These are phyloP conservation scores for Drosophila parvula DNA, from an alignment of 1,140 invertebrate genomes.

Conservation along the genomic window DNA sequence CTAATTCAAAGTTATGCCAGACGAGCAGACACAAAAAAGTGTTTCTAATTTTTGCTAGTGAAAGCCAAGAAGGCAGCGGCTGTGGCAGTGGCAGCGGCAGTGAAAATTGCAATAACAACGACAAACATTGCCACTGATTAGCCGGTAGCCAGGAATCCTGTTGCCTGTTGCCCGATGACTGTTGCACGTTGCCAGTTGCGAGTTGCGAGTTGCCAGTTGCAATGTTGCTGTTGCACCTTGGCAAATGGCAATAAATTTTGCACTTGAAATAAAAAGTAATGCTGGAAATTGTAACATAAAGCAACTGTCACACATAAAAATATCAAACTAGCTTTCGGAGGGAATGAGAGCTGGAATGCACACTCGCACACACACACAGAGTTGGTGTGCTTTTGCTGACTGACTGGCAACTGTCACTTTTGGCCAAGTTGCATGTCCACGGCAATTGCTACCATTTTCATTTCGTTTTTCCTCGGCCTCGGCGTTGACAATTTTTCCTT, in stretches of 20 bases:
- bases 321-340: slow-evolving; percentile 56
- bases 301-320: slow-evolving; percentile 81
- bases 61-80: slow-evolving; percentile 61
- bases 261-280: slow-evolving; percentile 82
- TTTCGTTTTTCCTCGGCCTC: slow-evolving; percentile 60
- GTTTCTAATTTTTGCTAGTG: slow-evolving; percentile 63
- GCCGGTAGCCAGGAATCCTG: slow-evolving; percentile 53
- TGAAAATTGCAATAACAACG: slow-evolving; percentile 28
- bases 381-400: slow-evolving; percentile 50
- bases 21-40: slow-evolving; percentile 32
- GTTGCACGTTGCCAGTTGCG: slow-evolving; percentile 29
- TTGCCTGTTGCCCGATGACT: slow-evolving; percentile 34
- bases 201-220: slow-evolving; percentile 45
- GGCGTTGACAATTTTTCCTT: slow-evolving; percentile 67
- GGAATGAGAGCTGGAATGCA: slow-evolving; percentile 18
- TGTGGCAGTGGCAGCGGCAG: slow-evolving; percentile 2
- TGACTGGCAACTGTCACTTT: slow-evolving; percentile 78
- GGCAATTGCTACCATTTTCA: slow-evolving; percentile 81
- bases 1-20: slow-evolving; percentile 63
- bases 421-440: slow-evolving; percentile 74
- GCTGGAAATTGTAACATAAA: slow-evolving; percentile 79
- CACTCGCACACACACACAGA: slow-evolving; percentile 2
- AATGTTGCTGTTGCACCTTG: slow-evolving; percentile 64
- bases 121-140: slow-evolving; percentile 60
- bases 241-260: slow-evolving; percentile 81